Evolutionary conservation across 2,113 vertebrate species (phyloP), one percentile per base, ranked within the genome.

Genomic region (Aythya baeri): DNA sequence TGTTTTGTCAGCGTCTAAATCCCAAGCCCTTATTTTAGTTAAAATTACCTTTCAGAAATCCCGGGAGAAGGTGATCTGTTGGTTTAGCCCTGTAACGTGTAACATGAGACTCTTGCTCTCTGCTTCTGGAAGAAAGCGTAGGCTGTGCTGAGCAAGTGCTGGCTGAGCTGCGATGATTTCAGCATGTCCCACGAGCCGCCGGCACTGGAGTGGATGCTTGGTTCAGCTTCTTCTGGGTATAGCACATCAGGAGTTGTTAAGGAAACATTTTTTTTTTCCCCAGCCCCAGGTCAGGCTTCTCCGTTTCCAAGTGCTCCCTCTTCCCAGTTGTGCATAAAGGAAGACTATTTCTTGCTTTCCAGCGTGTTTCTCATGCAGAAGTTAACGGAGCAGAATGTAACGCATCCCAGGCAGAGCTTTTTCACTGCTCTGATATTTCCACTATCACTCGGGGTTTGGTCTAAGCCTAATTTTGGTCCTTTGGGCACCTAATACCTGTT

Each of bases 111-210:
- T 76, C n/a, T 76, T 67, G 31, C 46, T 71, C 59, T 15, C 46
- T 67, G 55, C 46, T 83, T 74, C 70, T 81, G 83, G 46, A 88
- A 88, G 11, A 80, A 81, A 63, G 15, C 4, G 23, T 52, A 31
- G 34, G 25, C 70, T 80, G 6, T 63, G n/a, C 79, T 83, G 62
- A 80, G 27, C 16, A 76, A 88, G 14, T 4, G 5, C 61, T 62
- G n/a, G 9, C 61, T 88, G 52, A 23, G 11, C 17, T 71, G 36
- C 55, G 38, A 21, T 49, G 41, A 29, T 86, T 76, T 77, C 65
- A 63, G 27, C 0, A 0, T 72, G 54, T 78, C 68, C 65, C 38
- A 52, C 6, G 32, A 43, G 57, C 58, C 0, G 0, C 17, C 80
- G 52, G 7, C 41, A 22, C 38, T 44, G 55, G 67, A 73, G 43